A percentile compares a stretch with the other conserved stretches of the same genome.
Evolutionary conservation across 2,888 invertebrate species (phyloP).

Genomic region (Melipona bicolor): DNA sequence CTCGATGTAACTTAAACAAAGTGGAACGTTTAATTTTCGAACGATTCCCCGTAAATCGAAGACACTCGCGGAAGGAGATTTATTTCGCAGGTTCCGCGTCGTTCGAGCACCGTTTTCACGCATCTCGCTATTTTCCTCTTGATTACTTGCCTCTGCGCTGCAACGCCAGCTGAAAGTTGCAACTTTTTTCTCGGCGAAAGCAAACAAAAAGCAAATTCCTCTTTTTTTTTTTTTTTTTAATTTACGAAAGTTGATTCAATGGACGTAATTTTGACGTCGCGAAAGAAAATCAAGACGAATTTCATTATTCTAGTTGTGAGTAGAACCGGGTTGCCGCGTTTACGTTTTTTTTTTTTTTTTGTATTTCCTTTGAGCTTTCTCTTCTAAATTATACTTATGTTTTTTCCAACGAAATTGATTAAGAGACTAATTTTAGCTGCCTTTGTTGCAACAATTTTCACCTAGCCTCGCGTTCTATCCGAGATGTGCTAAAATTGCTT

Average conservation of each 20-base stretch:
- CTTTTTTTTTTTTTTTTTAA: not conserved
- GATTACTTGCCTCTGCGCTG: not conserved
- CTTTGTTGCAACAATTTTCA: not conserved
- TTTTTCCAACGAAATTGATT: not conserved
- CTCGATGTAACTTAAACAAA: conserved; percentile 23
- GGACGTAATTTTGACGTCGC: not conserved
- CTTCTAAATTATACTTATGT: not conserved
- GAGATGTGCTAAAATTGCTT: not conserved
- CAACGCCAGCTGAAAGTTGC: not conserved
- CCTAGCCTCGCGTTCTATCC: not conserved
- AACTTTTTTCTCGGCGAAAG: not conserved
- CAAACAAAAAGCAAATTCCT: not conserved
- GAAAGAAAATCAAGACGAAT: not conserved
- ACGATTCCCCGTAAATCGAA: not conserved
- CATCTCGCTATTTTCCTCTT: not conserved
- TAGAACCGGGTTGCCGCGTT: no score
- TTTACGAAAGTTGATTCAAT: not conserved
- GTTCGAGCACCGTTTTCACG: no score
- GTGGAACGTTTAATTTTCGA: conserved; percentile 35
- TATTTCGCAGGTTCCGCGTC: no score
- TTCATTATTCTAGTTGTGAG: not conserved
- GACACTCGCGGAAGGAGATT: not conserved
- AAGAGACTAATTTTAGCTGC: not conserved
- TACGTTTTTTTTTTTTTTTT: not conserved
- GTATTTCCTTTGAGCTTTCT: not conserved